Base-by-base conservation (phyloP, 1,140 invertebrate genomes). In the Drosophila paulistorum region DNA sequence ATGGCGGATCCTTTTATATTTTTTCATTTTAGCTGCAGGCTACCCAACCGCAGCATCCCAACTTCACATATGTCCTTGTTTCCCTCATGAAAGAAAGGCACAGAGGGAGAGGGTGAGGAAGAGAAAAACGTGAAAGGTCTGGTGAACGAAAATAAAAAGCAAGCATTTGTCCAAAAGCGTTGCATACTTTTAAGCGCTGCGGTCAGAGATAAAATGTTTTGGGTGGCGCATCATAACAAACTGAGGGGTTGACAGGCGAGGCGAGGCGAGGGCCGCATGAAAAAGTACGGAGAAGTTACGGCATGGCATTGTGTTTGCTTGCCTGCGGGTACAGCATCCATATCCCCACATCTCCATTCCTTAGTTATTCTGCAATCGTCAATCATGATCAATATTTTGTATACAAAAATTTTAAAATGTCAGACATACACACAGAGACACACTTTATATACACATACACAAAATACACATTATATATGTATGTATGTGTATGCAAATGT, bases 331-430 rank as follows among this genome's bases (percentile, higher is more conserved):
- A 51, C 35, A 60, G 48, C 39, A 57, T 55, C 51, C 62, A 35
- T 2, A 13, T 26, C 13, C 33, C 9, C 14, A 4, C 20, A 30
- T 26, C 35, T 30, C 13, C 62, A 41, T 10, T 54, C 20, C 65
- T 23, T 35, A 20, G 14, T 60, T 59, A 63, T 51, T 57, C 54
- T 42, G 55, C 79, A 70, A 77, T 79, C 76, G 70, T 71, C 83
- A 79, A 71, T 74, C 74, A 68, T 83, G 85, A 80, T 87, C 84
- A 89, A 87, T 87, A 79, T 89, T 87, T 87, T 67, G 84, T 84
- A 72, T 71, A 70, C 61, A 69, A 77, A 61, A 84, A 80, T 84
- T 51, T 51, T 80, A 73, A 71, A 81, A 89, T 77, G 76, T 71
- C 75, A 75, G 68, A 57, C 54, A 42, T 30, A 62, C 42, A n/a